Evolutionary conservation across 2,888 invertebrate species (phyloP).

Genomic region (Caenorhabditis becei): DNA sequence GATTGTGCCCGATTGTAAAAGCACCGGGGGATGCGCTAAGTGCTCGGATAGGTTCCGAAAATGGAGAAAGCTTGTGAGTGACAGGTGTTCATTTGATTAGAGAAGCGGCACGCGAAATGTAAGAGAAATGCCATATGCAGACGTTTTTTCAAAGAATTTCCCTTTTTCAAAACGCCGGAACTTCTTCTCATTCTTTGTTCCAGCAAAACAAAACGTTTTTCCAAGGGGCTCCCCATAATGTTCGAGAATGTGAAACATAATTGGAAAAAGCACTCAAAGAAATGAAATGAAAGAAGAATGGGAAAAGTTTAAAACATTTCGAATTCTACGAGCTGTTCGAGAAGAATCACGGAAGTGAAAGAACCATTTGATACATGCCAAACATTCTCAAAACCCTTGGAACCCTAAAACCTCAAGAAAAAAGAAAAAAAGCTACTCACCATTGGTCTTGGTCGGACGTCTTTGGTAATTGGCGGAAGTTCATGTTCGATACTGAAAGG

Average conservation of each 20-base stretch:
- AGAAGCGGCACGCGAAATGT: background rate
- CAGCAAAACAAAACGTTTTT: conserved; percentile 1
- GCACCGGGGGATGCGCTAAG: background rate
- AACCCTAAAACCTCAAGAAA: no score
- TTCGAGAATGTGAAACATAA: conserved; percentile 8
- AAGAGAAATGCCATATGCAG: conserved; percentile 4
- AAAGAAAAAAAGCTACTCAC: conserved; percentile 28
- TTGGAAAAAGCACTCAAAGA: conserved; percentile 19
- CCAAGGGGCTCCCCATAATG: background rate
- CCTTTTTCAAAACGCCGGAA: background rate
- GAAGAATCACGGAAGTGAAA: no score
- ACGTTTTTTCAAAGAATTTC: background rate
- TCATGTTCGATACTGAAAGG: conserved; percentile 50
- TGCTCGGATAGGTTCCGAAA: background rate
- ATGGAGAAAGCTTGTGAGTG: background rate
- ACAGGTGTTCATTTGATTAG: conserved; percentile 8
- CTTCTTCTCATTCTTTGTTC: background rate
- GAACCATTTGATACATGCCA: no score
- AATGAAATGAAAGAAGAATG: background rate
- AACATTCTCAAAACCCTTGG: no score
- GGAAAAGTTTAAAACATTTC: background rate
- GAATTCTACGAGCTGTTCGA: background rate
- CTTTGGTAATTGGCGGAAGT: conserved; percentile 52
- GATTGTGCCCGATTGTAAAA: conserved; percentile 3
- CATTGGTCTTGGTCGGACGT: conserved; percentile 61